phyloP scores from a whole-genome alignment of 2,113 vertebrate genomes.

The Prochilodus magdalenae region DNA sequence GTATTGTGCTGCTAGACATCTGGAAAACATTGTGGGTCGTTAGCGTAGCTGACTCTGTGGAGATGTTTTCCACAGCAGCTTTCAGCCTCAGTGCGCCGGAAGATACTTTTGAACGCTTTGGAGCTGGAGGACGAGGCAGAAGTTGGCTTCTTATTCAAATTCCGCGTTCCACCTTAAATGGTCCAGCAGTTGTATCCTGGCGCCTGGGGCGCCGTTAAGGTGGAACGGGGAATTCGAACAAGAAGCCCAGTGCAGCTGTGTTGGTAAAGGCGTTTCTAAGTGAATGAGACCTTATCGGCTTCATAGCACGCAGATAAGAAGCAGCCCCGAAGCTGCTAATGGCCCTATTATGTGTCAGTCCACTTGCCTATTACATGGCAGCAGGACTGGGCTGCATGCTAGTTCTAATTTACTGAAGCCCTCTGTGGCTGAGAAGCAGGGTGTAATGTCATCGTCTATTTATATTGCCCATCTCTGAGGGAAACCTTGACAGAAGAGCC shows the following conservation, averaged over 20 bases:
- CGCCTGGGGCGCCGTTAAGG: not conserved
- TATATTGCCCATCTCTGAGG: not conserved
- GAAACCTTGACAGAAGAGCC: not conserved
- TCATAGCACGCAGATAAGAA: too few species aligned
- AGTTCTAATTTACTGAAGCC: not conserved
- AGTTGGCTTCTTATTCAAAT: not conserved
- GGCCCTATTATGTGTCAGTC: not conserved
- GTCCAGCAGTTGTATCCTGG: not conserved
- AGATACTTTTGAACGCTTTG: too few species aligned
- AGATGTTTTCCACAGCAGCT: not conserved
- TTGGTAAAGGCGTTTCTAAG: not conserved
- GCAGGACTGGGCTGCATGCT: not conserved
- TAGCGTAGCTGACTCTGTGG: not conserved
- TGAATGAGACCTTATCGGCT: not conserved
- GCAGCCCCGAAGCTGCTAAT: not conserved
- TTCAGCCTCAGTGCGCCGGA: not conserved
- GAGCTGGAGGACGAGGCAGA: too few species aligned
- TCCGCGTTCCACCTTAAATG: not conserved
- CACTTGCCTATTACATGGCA: not conserved
- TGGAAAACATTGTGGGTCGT: not conserved
- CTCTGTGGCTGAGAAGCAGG: not conserved
- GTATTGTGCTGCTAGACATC: too few species aligned
- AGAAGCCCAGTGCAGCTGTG: not conserved
- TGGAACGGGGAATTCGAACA: not conserved
- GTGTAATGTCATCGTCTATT: not conserved